Evolutionary conservation across 1,140 invertebrate species (phyloP), one percentile per base, ranked within the genome.

Genomic region (Myzus persicae): DNA sequence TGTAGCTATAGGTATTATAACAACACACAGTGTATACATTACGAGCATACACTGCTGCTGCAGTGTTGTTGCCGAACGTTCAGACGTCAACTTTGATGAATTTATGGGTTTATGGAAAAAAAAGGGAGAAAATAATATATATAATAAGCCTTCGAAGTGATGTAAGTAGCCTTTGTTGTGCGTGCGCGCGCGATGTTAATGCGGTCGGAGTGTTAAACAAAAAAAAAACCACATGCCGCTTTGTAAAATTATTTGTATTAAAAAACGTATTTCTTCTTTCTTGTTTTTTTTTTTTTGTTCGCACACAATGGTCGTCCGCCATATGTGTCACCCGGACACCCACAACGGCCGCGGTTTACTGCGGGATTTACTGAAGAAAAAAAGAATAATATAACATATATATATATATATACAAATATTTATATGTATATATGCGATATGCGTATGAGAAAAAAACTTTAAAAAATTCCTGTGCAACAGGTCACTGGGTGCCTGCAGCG

Each of bases 131-230:
- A 81, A 81, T 46, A 91, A 82, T 48, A 40, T n/a, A 59, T 82
- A 92, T 84, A 93, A 93, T 48, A 93, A 93, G 91, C 81, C 42
- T 46, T 11, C 42, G 42, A 38, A 67, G 59, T n/a, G 46, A 31
- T 51, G 91, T 91, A 91, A 82, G 91, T 93, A 85, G 91, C 91
- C 91, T 93, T 93, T 93, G 91, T 93, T 85, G 81, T 40, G 91
- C n/a, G 36, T 22, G n/a, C 51, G 81, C 26, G 91, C n/a, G 44
- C n/a, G n/a, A 84, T 84, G 67, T 82, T 92, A 92, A 93, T 93
- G 91, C 91, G 91, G 91, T 93, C 81, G 91, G 81, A 26, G 44
- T 8, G 81, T 84, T 84, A 93, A 85, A 93, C 76, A 93, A 93
- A 84, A 67, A 91, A 90, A 91, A 82, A 92, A 92, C 91, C 81